Evolutionary conservation across 2,888 invertebrate species (phyloP).

Genomic region (Himalopsyche tibetana): DNA sequence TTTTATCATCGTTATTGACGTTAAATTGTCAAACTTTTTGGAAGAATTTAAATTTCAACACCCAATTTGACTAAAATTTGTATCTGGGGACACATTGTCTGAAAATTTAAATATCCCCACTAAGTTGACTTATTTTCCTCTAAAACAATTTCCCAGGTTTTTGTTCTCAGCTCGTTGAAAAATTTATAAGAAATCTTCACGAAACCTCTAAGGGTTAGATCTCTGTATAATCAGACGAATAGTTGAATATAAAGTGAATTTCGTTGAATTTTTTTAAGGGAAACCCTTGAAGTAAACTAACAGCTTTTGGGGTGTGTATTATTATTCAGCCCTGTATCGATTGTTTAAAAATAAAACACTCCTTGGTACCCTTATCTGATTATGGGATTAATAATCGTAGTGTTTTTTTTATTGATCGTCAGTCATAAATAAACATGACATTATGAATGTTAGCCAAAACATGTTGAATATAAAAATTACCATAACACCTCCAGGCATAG

Average conservation of each 20-base stretch:
- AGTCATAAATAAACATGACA: too few relatives aligned
- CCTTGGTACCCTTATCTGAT: too few relatives aligned
- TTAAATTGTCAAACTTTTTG: background rate
- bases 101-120: background rate
- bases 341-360: too few relatives aligned
- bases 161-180: background rate
- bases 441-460: too few relatives aligned
- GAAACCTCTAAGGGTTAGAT: conserved; percentile 10
- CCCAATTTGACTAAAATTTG: background rate
- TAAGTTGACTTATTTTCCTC: conserved; percentile 17
- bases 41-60: background rate
- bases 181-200: conserved; percentile 27
- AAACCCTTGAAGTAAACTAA: conserved; percentile 1
- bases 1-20: background rate
- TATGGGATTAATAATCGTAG: too few relatives aligned
- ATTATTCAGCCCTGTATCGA: too few relatives aligned
- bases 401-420: too few relatives aligned
- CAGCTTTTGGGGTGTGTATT: too few relatives aligned
- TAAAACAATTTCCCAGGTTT: conserved; percentile 15
- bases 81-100: conserved; percentile 30
- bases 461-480: too few relatives aligned
- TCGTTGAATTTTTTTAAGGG: too few relatives aligned
- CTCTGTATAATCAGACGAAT: conserved; percentile 19
- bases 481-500: too few relatives aligned
- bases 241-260: conserved; percentile 9